Base-by-base conservation (phyloP, 2,888 invertebrate genomes). In the Mythimna vitellina region DNA sequence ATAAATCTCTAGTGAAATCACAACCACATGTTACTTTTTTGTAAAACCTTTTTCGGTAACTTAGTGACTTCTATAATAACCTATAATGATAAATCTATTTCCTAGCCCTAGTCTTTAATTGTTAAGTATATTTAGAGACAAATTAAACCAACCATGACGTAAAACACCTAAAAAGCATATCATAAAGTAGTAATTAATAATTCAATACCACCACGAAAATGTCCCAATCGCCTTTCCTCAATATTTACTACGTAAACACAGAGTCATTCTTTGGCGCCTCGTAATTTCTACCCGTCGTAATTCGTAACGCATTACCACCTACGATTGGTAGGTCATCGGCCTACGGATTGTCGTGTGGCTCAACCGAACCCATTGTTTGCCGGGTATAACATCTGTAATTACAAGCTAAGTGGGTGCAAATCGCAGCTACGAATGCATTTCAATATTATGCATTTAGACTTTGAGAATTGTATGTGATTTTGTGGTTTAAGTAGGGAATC, bases 301-400 rank as follows among this genome's bases (percentile, higher is more conserved):
- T 73, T 76, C 49, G 46, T 73, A 79, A 64, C 53, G 25, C 65
- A 69, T 78, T 64, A 64, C 58, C 63, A 69, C 54, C 69, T 65
- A 73, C 74, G 68, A 58, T 32, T 51, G 12, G 20, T 56, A 69
- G 78, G 72, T 80, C 78, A 65, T 70, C 53, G 80, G 22, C 80
- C 80, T 25, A 49, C 35, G 60, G 63, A 75, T 82, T 81, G 78
- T 76, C 69, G 72, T 72, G 71, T 12, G 32, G 35, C 58, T 73
- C 66, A 68, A 78, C 77, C 35, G 71, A 38, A 63, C 29, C 81
- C 71, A 82, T 80, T 81, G 82, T 85, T 76, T 63, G 68, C 29
- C 60, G 63, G 61, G 20, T 68, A 65, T 62, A 70, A 80, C 78
- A 77, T 78, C 74, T 79, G 78, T 87, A 85, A 87, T 85, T 81